phyloP scores from a whole-genome alignment of 2,113 vertebrate genomes.

The Pagrus major region DNA sequence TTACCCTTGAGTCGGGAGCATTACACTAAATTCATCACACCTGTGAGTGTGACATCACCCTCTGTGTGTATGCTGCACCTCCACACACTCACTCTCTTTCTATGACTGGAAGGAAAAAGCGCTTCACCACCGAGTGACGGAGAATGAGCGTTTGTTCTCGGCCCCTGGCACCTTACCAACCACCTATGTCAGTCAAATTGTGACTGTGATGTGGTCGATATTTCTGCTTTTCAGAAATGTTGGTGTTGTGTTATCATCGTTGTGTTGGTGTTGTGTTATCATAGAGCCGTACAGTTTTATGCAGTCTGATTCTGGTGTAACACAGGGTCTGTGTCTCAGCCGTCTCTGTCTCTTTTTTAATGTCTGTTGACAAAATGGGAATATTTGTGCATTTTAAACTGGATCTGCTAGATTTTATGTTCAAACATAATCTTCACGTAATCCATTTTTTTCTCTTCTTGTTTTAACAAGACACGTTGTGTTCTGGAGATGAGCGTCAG shows the following conservation, averaged over 20 bases:
- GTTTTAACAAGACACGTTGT: not conserved
- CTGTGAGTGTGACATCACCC: too few species aligned
- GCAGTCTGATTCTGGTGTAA: not conserved
- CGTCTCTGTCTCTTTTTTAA: too few species aligned
- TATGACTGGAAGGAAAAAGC: not conserved
- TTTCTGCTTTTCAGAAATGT: not conserved
- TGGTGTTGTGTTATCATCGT: too few species aligned
- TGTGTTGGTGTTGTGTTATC: too few species aligned
- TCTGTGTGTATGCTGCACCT: too few species aligned
- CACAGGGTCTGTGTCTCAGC: not conserved
- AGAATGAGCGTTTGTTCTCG: not conserved
- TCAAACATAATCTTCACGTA: not conserved
- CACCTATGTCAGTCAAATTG: not conserved
- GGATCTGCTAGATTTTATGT: not conserved
- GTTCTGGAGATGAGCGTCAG: conserved; percentile 4
- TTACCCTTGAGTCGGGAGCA: too few species aligned
- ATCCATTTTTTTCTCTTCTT: not conserved
- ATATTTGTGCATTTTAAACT: not conserved
- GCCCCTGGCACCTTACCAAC: not conserved
- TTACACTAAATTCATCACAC: too few species aligned
- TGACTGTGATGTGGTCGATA: not conserved
- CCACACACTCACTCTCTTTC: not conserved
- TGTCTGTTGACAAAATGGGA: not conserved
- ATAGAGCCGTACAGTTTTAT: not conserved
- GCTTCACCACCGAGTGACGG: not conserved